Evolutionary conservation across 2,113 vertebrate genomes (phyloP), one percentile per base, ranked within the genome.

Genomic region (Hemiprocne comata): DNA sequence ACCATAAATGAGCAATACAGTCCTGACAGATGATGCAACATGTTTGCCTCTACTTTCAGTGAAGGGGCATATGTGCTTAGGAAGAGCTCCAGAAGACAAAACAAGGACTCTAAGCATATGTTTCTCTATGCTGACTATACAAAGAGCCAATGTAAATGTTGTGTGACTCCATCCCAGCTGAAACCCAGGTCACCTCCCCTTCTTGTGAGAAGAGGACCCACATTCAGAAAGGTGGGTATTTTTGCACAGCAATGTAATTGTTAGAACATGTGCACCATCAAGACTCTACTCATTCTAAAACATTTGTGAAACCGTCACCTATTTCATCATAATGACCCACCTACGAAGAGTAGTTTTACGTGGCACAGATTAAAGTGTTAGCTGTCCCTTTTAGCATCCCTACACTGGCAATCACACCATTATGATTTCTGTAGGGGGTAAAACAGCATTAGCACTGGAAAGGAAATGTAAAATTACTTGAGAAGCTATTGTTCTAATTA

Each of bases 401-500:
- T 85, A 31, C 15, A 21, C 38, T 79, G 88, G 38, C 34, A 88
- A 66, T 48, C 24, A 51, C 60, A 90, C 24, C 33, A 60, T 29
- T 83, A 25, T 40, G 55, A 86, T 86, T 90, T 83, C 60, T 91
- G 65, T 44, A 84, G 72, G 65, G 38, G 15, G 9, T 62, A 83
- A 66, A 87, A 50, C 51, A 91, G 18, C 21, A 66, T 90, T 91
- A 89, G 5, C 28, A 34, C 38, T 90, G 78, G 55, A 80, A 94
- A 80, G 69, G 60, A 91, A 95, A 80, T 53, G 21, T 74, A 70
- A 95, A 95, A 89, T 91, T 91, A 83, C 38, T 93, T 77, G 75
- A 80, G 75, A 90, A 94, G 65, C 66, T 93, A 84, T 91, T 48
- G 91, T 90, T 94, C 92, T 88, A 97, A 89, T 89, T 66, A 20